Percentiles rank a stretch among this genome's conserved stretches.
Evolutionary conservation across 1,140 invertebrate genomes (phyloP).

Genomic region (Dolichoris vasculosae): DNA sequence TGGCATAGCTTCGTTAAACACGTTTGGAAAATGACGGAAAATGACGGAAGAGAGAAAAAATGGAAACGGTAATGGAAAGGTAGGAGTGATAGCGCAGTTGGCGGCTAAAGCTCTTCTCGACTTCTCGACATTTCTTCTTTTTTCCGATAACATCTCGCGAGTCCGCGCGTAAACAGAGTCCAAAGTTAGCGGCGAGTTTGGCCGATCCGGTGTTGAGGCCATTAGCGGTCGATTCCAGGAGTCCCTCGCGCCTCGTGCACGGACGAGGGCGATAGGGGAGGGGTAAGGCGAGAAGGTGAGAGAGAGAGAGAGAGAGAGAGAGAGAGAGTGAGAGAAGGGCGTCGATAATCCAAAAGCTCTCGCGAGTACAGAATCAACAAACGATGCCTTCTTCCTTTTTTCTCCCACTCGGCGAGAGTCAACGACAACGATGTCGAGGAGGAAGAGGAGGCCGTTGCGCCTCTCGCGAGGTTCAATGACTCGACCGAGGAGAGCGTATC

Average conservation of each 20-base stretch:
- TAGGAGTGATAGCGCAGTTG: not conserved
- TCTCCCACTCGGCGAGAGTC: constrained; percentile 33
- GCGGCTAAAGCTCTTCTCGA: not conserved
- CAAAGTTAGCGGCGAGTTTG: not conserved
- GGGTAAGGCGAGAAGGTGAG: not conserved
- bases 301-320: not conserved
- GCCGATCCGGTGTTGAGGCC: not conserved
- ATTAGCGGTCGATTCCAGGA: not conserved
- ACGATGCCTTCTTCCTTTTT: not conserved
- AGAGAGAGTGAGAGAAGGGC: not conserved
- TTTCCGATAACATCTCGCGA: not conserved
- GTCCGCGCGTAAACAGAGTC: not conserved
- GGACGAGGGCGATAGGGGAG: too few relatives aligned
- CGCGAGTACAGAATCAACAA: constrained; percentile 5
- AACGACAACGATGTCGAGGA: constrained; percentile 18
- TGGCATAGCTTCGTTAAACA: too few relatives aligned
- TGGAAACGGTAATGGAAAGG: not conserved
- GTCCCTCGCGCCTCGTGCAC: not conserved
- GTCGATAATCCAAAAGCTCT: not conserved
- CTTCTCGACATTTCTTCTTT: not conserved
- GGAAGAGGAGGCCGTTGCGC: constrained; percentile 5
- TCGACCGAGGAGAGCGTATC: constrained; percentile 8
- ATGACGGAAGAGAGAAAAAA: not conserved
- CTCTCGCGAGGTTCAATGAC: constrained; percentile 56
- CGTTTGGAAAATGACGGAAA: too few relatives aligned